phyloP scores from a whole-genome alignment of 2,797 vertebrate genomes.

The Mus minutoides region DNA sequence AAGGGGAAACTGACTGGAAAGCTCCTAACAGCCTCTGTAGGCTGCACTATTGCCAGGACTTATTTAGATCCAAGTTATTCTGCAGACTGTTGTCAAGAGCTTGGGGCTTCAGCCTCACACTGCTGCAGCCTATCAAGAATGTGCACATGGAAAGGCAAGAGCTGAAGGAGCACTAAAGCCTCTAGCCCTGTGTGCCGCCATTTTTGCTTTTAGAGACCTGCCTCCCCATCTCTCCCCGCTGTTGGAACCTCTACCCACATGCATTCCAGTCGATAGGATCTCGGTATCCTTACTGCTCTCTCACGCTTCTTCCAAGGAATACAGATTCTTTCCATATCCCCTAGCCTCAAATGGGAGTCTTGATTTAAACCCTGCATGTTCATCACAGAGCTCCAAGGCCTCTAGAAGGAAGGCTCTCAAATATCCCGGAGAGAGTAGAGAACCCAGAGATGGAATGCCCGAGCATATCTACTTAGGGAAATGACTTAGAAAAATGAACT shows the following conservation, averaged over 20 bases:
- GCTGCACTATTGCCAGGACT: background rate
- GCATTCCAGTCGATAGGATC: conserved; percentile 36
- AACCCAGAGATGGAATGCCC: background rate
- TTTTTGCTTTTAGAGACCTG: background rate
- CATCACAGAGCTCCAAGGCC: conserved; percentile 36
- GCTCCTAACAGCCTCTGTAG: background rate
- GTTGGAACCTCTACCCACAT: conserved; percentile 21
- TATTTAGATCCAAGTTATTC: background rate
- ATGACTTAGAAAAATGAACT: conserved; percentile 18
- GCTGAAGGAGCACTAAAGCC: background rate
- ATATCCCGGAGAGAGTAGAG: background rate
- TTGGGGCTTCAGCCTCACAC: background rate
- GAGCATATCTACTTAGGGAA: background rate
- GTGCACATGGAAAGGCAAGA: background rate
- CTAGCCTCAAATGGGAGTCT: conserved; percentile 33
- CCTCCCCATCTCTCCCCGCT: background rate
- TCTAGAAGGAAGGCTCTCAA: background rate
- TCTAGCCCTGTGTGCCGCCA: background rate
- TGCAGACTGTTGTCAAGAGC: background rate
- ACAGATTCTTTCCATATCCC: background rate
- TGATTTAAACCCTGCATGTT: conserved; percentile 8
- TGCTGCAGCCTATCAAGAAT: background rate
- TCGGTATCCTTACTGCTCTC: background rate
- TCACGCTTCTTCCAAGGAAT: conserved; percentile 65
- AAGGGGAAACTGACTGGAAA: background rate